phyloP scores from a whole-genome alignment of 2,888 invertebrate genomes.

The Chelonus formosanus region DNA sequence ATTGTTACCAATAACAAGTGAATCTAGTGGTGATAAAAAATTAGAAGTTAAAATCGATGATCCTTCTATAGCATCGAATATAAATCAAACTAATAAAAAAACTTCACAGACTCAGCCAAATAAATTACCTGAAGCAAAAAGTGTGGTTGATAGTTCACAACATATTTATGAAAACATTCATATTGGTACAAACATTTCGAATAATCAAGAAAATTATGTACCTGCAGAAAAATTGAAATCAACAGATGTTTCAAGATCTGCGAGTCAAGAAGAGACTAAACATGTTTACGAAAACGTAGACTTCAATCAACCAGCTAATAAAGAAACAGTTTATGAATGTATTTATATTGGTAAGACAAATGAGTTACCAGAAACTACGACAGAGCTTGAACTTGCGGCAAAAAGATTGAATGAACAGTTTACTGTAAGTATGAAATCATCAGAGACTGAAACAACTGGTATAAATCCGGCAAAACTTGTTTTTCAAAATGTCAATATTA shows the following conservation, averaged over 20 bases:
- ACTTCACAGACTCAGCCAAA: constrained; percentile 17
- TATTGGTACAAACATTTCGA: constrained; percentile 49
- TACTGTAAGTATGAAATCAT: constrained; percentile 33
- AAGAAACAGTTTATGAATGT: constrained; percentile 47
- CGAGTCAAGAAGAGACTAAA: constrained; percentile 36
- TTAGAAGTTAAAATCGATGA: constrained; percentile 1
- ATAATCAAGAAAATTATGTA: constrained; percentile 39
- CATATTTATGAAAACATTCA: constrained; percentile 55
- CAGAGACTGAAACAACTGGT: constrained; percentile 18
- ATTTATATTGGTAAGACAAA: constrained; percentile 47
- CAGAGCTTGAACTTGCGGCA: constrained; percentile 46
- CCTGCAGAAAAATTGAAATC: constrained; percentile 33
- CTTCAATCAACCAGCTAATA: constrained; percentile 40
- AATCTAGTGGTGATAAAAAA: constrained; percentile 38
- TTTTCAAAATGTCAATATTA: constrained; percentile 36
- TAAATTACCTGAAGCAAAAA: constrained; percentile 20
- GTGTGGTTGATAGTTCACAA: constrained; percentile 20
- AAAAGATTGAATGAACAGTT: constrained; percentile 48
- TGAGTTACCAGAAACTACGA: constrained; percentile 44
- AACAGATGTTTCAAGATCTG: constrained; percentile 19
- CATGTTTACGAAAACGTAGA: constrained; percentile 52
- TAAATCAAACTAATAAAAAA: not conserved
- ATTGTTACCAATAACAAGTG: constrained; percentile 50
- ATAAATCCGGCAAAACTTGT: constrained; percentile 25
- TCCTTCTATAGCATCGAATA: not conserved